Base-by-base conservation (phyloP, 1,140 invertebrate species). In the Drosophila parvula region DNA sequence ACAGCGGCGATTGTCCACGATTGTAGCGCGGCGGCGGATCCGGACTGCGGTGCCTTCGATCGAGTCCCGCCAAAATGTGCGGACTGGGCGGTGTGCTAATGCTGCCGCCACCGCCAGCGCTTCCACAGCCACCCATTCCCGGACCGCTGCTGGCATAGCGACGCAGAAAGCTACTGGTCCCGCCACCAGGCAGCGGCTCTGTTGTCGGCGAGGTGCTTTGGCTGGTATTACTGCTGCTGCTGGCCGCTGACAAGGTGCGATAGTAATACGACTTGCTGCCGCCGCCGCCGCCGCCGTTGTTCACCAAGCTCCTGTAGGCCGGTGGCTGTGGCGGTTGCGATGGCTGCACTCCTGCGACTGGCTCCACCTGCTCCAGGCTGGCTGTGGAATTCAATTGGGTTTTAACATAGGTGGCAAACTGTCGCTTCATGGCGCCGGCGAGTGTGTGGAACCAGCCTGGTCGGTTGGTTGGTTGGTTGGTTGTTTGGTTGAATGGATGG, bases 371-470 rank as follows among this genome's bases (percentile, higher is more conserved):
- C n/a, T 81, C 81, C 91, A 53, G 67, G 74, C 43, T 59, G 63
- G 65, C 86, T 91, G 90, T 89, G 83, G 90, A 90, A 90, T 91
- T 92, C 78, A 94, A 92, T 92, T 95, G 94, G 92, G 95, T 94
- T 93, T 96, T 96, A 78, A 96, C 95, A 92, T 96, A 96, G 67
- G 95, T 95, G 81, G 95, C 94, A 92, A 96, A 96, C 81, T 96
- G 94, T 90, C 93, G 93, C 92, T 94, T 94, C 92, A 94, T 93
- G 83, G 94, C 93, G 91, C 94, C 94, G 74, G 94, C 93, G 88
- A 94, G 91, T 79, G 94, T 94, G 93, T 94, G 94, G 92, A 94
- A 93, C 94, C 94, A 94, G 93, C 94, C 94, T 47, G 50, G 11
- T 67, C 27, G 59, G 41, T 65, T 50, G 60, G 55, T 77, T 36